Evolutionary conservation across 2,888 invertebrate genomes (phyloP), one percentile per base, ranked within the genome.

Genomic region (Eilema griseolum): DNA sequence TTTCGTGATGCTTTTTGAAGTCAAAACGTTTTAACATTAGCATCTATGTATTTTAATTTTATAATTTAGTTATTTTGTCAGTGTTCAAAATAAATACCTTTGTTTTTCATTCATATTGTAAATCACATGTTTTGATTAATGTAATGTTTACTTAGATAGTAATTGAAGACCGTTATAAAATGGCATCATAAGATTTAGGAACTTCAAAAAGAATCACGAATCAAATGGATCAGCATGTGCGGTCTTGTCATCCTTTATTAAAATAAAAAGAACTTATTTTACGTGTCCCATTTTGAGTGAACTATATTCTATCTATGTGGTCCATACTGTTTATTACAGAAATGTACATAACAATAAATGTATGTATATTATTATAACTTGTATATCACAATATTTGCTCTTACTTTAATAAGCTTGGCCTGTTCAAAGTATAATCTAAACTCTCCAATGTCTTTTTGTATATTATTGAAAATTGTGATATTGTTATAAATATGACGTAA

Each of bases 401-500:
- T 93, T 93, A 91, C 85, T 93, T 93, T 93, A 88, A 86, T 90
- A 93, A 88, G 94, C 94, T 95, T 95, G 90, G 93, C 92, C 93
- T 93, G 92, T 95, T 93, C 90, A 89, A 88, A 87, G 83, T 93
- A 88, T 93, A 91, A 91, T 92, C 90, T 92, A 89, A 90, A 90
- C 90, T 93, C 89, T 93, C 91, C 90, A 90, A 90, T 89, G 87
- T 92, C 90, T 91, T 93, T 93, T 90, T 93, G 94, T 94, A 94
- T 93, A 94, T 95, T 95, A 95, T 94, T 94, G 89, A 95, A 95
- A 94, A 95, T 93, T 95, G 95, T 95, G 95, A 95, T 95, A 95
- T 95, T 94, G 94, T 95, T 95, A 93, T 92, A 91, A 92, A 83
- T 90, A 86, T 90, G 78, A 90, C 87, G 86, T 86, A 88, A 84